Evolutionary conservation across 1,140 invertebrate species (phyloP).

Genomic region (Bathynomus jamesi): DNA sequence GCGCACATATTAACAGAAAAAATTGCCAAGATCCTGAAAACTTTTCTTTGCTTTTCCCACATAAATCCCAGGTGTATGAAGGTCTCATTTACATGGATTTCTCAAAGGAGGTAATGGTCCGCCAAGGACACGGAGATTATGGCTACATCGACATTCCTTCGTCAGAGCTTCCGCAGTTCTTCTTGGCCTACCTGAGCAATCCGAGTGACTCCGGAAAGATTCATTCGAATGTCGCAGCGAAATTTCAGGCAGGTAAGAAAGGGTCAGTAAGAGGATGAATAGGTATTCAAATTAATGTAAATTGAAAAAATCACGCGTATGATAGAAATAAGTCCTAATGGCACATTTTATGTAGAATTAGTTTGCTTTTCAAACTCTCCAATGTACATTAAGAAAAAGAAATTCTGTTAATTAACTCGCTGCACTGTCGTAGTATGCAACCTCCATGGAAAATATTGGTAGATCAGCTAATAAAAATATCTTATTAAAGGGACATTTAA

Average conservation of each 20-base stretch:
- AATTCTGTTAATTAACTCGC: no score
- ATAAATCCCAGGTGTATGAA: conserved; percentile 41
- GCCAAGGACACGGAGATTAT: conserved; percentile 39
- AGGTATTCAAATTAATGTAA: background rate
- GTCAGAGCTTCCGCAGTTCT: conserved; percentile 37
- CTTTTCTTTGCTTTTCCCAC: no score
- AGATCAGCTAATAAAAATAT: no score
- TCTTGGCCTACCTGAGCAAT: conserved; percentile 39
- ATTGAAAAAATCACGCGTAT: background rate
- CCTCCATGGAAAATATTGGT: no score
- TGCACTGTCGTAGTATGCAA: no score
- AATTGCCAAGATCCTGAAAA: no score
- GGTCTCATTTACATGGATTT: conserved; percentile 43
- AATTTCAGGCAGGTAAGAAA: conserved; percentile 35
- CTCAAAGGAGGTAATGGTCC: conserved; percentile 36
- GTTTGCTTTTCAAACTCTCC: background rate
- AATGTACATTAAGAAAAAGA: no score
- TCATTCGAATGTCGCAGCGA: conserved; percentile 39
- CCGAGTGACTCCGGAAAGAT: conserved; percentile 41
- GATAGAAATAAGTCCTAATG: background rate
- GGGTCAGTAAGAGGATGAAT: background rate
- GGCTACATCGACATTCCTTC: conserved; percentile 18
- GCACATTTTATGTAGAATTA: no score
- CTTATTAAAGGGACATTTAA: no score
- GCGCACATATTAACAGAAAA: no score